phyloP scores from a whole-genome alignment of 2,888 invertebrate species.

The Perizoma flavofasciatum region DNA sequence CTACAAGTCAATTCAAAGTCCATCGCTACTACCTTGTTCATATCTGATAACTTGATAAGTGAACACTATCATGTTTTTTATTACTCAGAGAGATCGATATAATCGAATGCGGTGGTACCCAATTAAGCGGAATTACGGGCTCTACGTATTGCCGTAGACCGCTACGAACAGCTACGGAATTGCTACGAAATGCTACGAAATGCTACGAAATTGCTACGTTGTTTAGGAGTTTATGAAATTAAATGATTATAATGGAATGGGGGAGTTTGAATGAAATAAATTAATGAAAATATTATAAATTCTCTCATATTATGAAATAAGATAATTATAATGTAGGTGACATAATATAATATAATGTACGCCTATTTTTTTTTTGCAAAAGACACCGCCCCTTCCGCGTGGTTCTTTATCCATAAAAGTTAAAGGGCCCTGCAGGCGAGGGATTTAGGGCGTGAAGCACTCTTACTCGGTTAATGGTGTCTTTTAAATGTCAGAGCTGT shows the following conservation, averaged over 20 bases:
- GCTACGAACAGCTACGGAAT: slow-evolving; percentile 12
- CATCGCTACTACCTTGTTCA: no score
- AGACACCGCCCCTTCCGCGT: background rate
- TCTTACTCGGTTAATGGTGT: slow-evolving; percentile 26
- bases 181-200: slow-evolving; percentile 15
- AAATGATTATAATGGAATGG: no score
- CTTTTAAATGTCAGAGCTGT: slow-evolving; percentile 27
- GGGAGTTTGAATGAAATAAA: no score
- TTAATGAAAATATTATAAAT: no score
- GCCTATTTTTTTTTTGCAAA: background rate
- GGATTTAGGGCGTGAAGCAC: slow-evolving; percentile 26
- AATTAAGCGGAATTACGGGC: slow-evolving; percentile 26
- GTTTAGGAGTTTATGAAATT: background rate
- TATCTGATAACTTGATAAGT: no score
- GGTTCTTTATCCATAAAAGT: slow-evolving; percentile 12
- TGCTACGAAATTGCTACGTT: slow-evolving; percentile 7
- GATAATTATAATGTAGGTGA: no score
- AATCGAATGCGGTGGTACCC: slow-evolving; percentile 28
- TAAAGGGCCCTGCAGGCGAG: slow-evolving; percentile 10
- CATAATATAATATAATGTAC: no score
- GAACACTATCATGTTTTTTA: background rate
- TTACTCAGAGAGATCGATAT: slow-evolving; percentile 12
- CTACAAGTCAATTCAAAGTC: no score
- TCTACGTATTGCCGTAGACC: slow-evolving; percentile 29
- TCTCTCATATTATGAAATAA: no score